Evolutionary conservation across 2,888 invertebrate genomes (phyloP), one percentile per base, ranked within the genome.

Genomic region (Prenolepis imparis): DNA sequence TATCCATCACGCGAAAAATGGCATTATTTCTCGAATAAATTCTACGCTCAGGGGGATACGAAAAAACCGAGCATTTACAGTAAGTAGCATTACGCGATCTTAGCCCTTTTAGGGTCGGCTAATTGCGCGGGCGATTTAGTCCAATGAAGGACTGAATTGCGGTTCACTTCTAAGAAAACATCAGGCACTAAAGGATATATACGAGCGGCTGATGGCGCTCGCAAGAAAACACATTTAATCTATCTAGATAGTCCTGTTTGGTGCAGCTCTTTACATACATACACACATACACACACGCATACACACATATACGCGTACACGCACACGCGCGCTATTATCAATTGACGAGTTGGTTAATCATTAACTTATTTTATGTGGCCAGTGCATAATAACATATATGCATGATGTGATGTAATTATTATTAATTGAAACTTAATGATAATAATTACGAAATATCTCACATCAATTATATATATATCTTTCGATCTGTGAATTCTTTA

Each of bases 61-160:
- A 61, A 80, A 83, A 80, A 75, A 57, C 36, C 32, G 39, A 48
- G 39, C 41, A 55, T 80, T 86, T 82, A 63, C 83, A 41, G 21
- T 63, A 15, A 72, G 57, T 61, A 55, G 21, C 55, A 75, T 63
- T 68, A 55, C 52, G 5, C 44, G 80, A 74, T 75, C 67, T 73
- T 52, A 66, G 11, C 73, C 66, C 73, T n/a, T n/a, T 72, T 44
- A 44, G 28, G 82, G 70, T 61, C 78, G 52, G 63, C 67, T 86
- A 86, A 86, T 86, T 86, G 73, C 72, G n/a, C 44, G 41, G 32
- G n/a, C 72, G 81, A 85, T 73, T 81, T 86, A 67, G 72, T n/a
- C 67, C 73, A 77, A 73, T 80, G 67, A 83, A 77, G 72, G 75
- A 67, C 15, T 36, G 36, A 86, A 86, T 83, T 74, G 72, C 57